Base-by-base conservation (phyloP, 2,797 vertebrate species). In the Spea hammondii region DNA sequence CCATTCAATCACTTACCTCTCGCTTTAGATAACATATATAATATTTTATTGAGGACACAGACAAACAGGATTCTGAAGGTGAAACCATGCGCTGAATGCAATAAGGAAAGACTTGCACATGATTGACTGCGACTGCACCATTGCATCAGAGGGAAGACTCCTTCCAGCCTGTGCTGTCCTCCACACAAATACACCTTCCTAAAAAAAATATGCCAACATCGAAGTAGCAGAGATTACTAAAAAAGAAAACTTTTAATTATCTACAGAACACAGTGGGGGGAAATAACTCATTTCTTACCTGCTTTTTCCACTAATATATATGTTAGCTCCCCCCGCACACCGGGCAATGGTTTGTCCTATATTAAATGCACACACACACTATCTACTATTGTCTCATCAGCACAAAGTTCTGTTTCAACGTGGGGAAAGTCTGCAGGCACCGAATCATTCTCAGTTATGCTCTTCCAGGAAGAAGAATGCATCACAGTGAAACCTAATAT, bases 331-430 rank as follows among this genome's bases (percentile, higher is more conserved):
- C 87, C 87, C 91, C 92, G 92, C 87, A 83, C 83, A 70, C 67
- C 70, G 73, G 4, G 72, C 83, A 87, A 87, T 92, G 92, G 91
- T 87, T 85, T 85, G 88, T 84, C 83, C 92, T 90, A 88, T 88
- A 93, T 92, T 93, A 92, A 92, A 93, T 92, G 89, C 92, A 90
- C 93, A 84, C 93, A 84, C 93, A 84, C 85, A 85, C 84, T 91
- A 86, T 92, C 88, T 88, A 92, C 93, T 93, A 93, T 95, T 95
- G 94, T 95, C 92, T 94, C 91, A 91, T 92, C 92, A 90, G 92
- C 90, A 90, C 92, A 92, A 95, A 96, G 94, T 95, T 96, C 91
- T 90, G 90, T 87, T 81, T 86, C 72, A 87, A 87, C 87, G 89
- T 89, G 85, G 91, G 89, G 79, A 87, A 84, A 89, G 89, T 88